Percentiles rank a stretch among this genome's conserved stretches.
phyloP scores from a whole-genome alignment of 2,113 vertebrate genomes.

The Oryzias javanicus region DNA sequence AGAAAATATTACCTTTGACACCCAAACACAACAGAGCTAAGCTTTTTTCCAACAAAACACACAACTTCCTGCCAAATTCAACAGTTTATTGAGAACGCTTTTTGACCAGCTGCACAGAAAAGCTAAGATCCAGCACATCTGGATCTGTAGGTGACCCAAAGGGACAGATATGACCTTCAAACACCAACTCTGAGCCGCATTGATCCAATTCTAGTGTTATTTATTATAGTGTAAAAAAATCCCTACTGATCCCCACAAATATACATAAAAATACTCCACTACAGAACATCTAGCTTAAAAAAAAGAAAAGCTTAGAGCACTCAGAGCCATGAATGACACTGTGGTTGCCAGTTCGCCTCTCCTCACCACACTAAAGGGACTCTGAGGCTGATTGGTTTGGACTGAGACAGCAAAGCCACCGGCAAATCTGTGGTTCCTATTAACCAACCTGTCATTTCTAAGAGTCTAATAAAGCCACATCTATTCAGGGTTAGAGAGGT shows the following conservation, averaged over 20 bases:
- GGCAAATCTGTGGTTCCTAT: slow-evolving; percentile 52
- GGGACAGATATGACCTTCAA: slow-evolving; percentile 29
- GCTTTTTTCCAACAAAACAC: slow-evolving; percentile 38
- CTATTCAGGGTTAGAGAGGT: slow-evolving; percentile 36
- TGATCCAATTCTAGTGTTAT: slow-evolving; percentile 34
- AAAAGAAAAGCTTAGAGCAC: slow-evolving; percentile 4
- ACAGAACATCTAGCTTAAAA: slow-evolving; percentile 1
- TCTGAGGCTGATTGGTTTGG: slow-evolving; percentile 33
- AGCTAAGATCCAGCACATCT: slow-evolving; percentile 46
- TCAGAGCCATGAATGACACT: slow-evolving; percentile 48
- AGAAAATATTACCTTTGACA: slow-evolving; percentile 16
- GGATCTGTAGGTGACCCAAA: slow-evolving; percentile 54
- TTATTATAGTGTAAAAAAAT: background rate
- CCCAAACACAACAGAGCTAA: slow-evolving; percentile 27
- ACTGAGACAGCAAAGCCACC: slow-evolving; percentile 41
- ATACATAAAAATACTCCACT: slow-evolving; percentile 1
- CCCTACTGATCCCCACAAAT: slow-evolving; percentile 12
- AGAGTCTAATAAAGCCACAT: slow-evolving; percentile 61
- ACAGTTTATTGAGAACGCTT: slow-evolving; percentile 31
- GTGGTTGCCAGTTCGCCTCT: slow-evolving; percentile 53
- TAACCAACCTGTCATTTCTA: slow-evolving; percentile 56
- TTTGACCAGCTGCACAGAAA: slow-evolving; percentile 38
- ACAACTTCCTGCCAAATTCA: slow-evolving; percentile 39
- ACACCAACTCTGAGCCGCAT: slow-evolving; percentile 12
- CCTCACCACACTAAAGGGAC: slow-evolving; percentile 20